Base-by-base conservation (phyloP, 2,888 invertebrate species). In the Saturnia pavonia region DNA sequence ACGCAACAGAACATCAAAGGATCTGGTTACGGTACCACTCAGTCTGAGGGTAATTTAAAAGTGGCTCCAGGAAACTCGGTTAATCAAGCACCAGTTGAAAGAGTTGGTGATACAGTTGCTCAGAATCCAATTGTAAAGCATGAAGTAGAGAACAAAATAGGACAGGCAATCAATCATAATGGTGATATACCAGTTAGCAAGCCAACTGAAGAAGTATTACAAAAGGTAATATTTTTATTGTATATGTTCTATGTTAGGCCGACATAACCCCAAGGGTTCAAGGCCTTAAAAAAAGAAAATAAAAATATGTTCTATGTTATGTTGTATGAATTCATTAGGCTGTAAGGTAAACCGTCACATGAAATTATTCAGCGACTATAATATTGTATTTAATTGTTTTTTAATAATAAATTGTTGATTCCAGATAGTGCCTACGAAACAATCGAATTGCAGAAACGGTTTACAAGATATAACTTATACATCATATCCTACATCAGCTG, bases 381-480 rank as follows among this genome's bases (percentile, higher is more conserved):
- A 45, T 16, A 45, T 45, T 1, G 12, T 14, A 14, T 14, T 14
- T 45, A 43, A 1, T 43, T 43, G 14, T 25, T 22, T 54, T 42
- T 60, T 7, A 60, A 69, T 43, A 14, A n/a, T 66, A 9, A 69
- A 66, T 40, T 42, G 57, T 19, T 54, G 57, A 63, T 82, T 84
- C 40, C 78, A 88, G 88, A 67, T 71, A 27, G 69, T 74, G 25
- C 76, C 80, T 7, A 73, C 70, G 12, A 75, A 77, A 27, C 73
- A 75, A 22, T 71, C 76, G 25, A 87, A 80, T 57, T 77, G 73
- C 67, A 82, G 91, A 68, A 94, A 94, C 76, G 93, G 93, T n/a
- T 79, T 94, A 70, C 93, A 94, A 81, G 93, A 94, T 74, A 78
- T 88, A 74, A 82, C 86, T 25, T 91, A 82, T 70, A 88, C 91